A percentile compares a stretch with the other conserved stretches of the same genome.
Conservation (phyloP, 2,113 vertebrate genomes). For the Gavialis gangeticus region DNA sequence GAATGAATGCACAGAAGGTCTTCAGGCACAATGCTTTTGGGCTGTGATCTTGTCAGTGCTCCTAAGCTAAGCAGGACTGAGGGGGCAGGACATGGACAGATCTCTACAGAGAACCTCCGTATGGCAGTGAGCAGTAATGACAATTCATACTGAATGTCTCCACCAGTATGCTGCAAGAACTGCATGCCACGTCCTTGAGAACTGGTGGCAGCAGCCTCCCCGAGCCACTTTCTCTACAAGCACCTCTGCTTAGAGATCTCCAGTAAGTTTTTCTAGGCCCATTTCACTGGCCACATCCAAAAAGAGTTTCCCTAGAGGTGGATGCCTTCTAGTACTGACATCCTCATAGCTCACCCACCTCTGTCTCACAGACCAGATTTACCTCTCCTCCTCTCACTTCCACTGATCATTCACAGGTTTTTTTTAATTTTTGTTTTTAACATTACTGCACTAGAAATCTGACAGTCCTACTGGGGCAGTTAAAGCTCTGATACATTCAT, state of each 20-base stretch:
- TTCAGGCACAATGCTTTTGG: slow-evolving; percentile 14
- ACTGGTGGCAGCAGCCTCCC: background rate
- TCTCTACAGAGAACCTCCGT: background rate
- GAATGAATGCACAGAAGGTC: slow-evolving; percentile 33
- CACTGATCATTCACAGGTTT: background rate
- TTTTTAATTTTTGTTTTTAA: no score
- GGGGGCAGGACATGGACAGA: background rate
- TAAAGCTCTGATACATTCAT: background rate
- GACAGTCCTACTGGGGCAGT: fast-evolving
- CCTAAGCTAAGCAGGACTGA: background rate
- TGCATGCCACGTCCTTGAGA: fast-evolving
- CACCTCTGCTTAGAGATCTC: background rate
- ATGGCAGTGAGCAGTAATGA: background rate
- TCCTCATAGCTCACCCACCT: fast-evolving
- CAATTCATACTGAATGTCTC: background rate
- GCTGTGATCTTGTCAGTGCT: slow-evolving; percentile 41
- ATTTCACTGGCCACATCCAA: background rate
- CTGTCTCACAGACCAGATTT: background rate
- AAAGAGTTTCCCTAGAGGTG: background rate
- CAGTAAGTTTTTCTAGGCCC: background rate
- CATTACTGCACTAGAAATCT: background rate
- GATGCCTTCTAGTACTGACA: background rate
- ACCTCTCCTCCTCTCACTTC: background rate
- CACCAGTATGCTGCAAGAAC: background rate
- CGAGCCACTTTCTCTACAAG: background rate